Base-by-base conservation (phyloP, 2,113 vertebrate species). In the Indicator maculatus region DNA sequence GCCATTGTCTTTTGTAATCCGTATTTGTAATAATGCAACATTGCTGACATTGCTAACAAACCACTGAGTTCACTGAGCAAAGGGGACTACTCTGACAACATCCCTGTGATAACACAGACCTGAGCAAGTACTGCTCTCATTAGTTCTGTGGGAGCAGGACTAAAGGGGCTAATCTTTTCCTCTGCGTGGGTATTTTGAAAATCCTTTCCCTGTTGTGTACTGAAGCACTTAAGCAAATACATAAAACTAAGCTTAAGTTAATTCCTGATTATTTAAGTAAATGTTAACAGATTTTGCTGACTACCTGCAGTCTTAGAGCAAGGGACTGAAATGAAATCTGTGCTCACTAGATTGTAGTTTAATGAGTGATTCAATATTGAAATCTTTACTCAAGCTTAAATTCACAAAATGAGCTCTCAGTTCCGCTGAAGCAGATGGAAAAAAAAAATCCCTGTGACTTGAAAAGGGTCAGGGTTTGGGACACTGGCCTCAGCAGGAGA, bases 11-110 rank as follows among this genome's bases (percentile, higher is more conserved):
- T 96, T 95, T 93, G 89, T 82, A 86, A 93, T 73, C 86, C 0
- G 0, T 87, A 33, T 94, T 95, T 92, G 55, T 79, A 70, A 92
- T 88, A 95, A 87, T 67, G 78, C 71, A 92, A 87, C 59, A 70
- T 36, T 63, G 72, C 67, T 95, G 86, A 79, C 76, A 83, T n/a
- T 87, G 52, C 55, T 80, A 85, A 74, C 67, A 92, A 89, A 94
- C 53, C 78, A 55, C 84, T 15, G 71, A 65, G 67, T 91, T 95
- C 52, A 73, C 74, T 73, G 78, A 89, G 78, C 63, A 89, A 92
- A 79, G n/a, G 45, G 33, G 67, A 90, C 77, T 70, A 38, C 59
- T 83, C 50, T 83, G 86, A 79, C 91, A 96, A 85, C 63, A 76
- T 5, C 5, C 17, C 71, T 82, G 59, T 76, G 77, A 30, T 83